A percentile compares a stretch with the other conserved stretches of the same genome.
These are phyloP conservation scores for Muricea muricata DNA, from an alignment of 92 coral and sea anemone genomes.

Conservation along the genomic window DNA sequence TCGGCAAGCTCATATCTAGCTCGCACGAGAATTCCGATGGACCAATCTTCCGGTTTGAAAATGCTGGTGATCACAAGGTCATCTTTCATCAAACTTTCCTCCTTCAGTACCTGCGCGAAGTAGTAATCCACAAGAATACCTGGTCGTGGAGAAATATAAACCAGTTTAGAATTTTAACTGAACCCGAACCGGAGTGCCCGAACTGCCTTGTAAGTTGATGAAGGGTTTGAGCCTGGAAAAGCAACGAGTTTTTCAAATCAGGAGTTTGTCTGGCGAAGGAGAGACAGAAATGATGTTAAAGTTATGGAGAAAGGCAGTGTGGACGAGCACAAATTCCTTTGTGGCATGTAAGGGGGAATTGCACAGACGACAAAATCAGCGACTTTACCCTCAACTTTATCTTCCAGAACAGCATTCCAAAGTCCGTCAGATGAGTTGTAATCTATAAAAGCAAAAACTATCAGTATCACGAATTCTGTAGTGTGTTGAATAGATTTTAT, in stretches of 20 bases:
- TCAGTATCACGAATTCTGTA: neutral
- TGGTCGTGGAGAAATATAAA: neutral
- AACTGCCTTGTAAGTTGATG: too few relatives aligned
- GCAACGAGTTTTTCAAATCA: too few relatives aligned
- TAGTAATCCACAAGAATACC: slow-evolving; percentile 91
- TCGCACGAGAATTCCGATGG: slow-evolving; percentile 76
- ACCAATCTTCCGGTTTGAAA: slow-evolving; percentile 65
- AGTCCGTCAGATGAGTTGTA: slow-evolving; percentile 66
- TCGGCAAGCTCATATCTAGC: slow-evolving; percentile 57
- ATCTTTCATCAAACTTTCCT: slow-evolving; percentile 37
- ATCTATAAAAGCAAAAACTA: slow-evolving; percentile 41
- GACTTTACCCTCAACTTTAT: slow-evolving; percentile 66
- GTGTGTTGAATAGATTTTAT: too few relatives aligned
- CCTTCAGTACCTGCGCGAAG: slow-evolving; percentile 50
- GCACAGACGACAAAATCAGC: too few relatives aligned
- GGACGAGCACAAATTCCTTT: too few relatives aligned
- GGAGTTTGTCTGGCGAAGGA: too few relatives aligned
- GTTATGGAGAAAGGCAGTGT: too few relatives aligned
- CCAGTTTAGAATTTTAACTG: neutral
- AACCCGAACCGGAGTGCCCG: too few relatives aligned
- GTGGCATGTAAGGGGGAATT: too few relatives aligned
- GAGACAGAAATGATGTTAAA: too few relatives aligned
- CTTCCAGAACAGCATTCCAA: slow-evolving; percentile 60
- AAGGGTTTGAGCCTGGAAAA: too few relatives aligned
- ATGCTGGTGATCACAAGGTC: slow-evolving; percentile 70